These are phyloP conservation scores for Pandemis cinnamomeana DNA, from an alignment of 2,888 invertebrate genomes.

Conservation along the genomic window DNA sequence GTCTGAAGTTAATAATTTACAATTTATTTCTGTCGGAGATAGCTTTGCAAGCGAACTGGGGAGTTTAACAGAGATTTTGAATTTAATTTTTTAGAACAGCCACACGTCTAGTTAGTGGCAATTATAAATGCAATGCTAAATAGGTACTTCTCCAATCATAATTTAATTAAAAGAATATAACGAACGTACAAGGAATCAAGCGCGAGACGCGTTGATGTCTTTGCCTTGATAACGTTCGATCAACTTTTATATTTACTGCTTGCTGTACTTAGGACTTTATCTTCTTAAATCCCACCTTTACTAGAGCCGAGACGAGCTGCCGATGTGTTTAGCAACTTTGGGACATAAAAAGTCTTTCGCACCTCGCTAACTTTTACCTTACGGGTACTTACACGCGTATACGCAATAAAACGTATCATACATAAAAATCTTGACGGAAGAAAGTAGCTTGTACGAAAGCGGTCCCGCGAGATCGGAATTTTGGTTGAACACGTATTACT, in stretches of 20 bases:
- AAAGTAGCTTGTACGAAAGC: constrained; percentile 78
- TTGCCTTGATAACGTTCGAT: constrained; percentile 58
- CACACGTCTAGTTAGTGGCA: too few relatives aligned
- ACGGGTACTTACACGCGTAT: constrained; percentile 3
- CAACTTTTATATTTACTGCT: constrained; percentile 42
- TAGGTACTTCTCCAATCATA: not conserved
- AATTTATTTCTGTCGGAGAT: constrained; percentile 10
- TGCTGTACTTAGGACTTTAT: not conserved
- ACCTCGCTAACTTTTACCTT: not conserved
- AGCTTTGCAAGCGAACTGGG: not conserved
- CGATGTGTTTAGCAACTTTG: not conserved
- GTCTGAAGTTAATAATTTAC: constrained; percentile 33
- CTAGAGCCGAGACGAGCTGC: constrained; percentile 6
- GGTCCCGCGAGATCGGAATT: constrained; percentile 78
- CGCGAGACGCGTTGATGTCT: constrained; percentile 78
- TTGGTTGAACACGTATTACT: constrained; percentile 75
- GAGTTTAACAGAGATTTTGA: not conserved
- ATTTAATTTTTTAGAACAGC: not conserved
- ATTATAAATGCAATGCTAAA: not conserved
- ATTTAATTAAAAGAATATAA: not conserved
- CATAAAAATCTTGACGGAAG: constrained; percentile 62
- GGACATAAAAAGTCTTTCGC: not conserved
- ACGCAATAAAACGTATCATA: constrained; percentile 29
- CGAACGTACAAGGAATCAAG: constrained; percentile 43
- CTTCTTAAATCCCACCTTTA: not conserved